Percentiles rank a stretch among this genome's conserved stretches.
phyloP scores from a whole-genome alignment of 1,140 invertebrate genomes.

The Drosophila bocki region DNA sequence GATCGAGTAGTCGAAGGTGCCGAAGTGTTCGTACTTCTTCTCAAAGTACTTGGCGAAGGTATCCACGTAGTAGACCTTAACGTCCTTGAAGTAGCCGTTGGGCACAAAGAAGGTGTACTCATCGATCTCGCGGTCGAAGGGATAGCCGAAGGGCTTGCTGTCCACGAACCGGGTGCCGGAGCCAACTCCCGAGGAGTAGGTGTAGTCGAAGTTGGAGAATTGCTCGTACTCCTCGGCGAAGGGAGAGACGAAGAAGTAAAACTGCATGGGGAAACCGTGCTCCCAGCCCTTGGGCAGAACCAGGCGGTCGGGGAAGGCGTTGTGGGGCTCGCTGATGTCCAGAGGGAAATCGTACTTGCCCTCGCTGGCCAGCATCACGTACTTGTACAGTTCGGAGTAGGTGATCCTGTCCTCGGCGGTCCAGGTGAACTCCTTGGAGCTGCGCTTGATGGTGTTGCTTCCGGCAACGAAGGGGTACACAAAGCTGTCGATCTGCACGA shows the following conservation, averaged over 20 bases:
- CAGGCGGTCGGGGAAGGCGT: conserved; percentile 6
- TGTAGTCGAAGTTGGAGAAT: conserved; percentile 13
- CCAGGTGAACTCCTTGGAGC: conserved; percentile 12
- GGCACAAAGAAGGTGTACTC: conserved; percentile 11
- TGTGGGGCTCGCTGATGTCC: conserved; percentile 10
- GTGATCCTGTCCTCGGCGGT: conserved; percentile 7
- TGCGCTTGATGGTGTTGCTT: conserved; percentile 8
- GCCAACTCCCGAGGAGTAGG: conserved; percentile 10
- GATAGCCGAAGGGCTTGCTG: conserved; percentile 11
- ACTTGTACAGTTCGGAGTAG: conserved; percentile 3
- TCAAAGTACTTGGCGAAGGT: conserved; percentile 1
- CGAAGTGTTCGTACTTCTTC: conserved; percentile 4
- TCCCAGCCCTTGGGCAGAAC: conserved; percentile 8
- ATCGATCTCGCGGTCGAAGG: conserved; percentile 12
- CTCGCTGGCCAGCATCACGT: background rate
- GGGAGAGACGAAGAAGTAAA: conserved; percentile 14
- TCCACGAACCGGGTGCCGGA: conserved; percentile 7
- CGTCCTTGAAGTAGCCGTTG: conserved; percentile 13
- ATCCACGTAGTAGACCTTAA: conserved; percentile 6
- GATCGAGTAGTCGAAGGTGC: conserved; percentile 5
- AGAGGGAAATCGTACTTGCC: conserved; percentile 10
- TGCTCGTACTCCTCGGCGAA: conserved; percentile 11
- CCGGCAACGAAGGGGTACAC: conserved; percentile 1
- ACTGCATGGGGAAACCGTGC: conserved; percentile 6
- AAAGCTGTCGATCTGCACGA: background rate